These are phyloP conservation scores for Loris lydekkerianus DNA, from an alignment of 2,797 vertebrate genomes.

Conservation along the genomic window DNA sequence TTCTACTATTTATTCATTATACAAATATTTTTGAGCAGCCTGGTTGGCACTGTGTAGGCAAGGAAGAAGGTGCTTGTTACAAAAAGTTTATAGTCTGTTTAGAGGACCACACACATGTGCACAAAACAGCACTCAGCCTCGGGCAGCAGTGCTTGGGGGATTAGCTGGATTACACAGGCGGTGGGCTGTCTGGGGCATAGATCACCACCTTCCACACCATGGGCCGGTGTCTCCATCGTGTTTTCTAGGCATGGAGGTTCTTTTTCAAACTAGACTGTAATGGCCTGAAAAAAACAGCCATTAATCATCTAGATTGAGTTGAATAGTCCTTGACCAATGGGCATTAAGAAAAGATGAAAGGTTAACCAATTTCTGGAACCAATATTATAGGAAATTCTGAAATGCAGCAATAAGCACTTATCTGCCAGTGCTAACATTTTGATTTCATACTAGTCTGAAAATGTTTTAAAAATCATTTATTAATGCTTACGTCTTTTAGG, in stretches of 20 bases:
- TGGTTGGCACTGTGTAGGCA: background rate
- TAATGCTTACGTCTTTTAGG: slow-evolving; percentile 15
- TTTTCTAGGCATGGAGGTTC: background rate
- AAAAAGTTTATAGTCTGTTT: slow-evolving; percentile 8
- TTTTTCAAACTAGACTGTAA: slow-evolving; percentile 8
- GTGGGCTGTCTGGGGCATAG: background rate
- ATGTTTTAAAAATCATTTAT: slow-evolving; percentile 43
- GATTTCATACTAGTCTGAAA: slow-evolving; percentile 21
- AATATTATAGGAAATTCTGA: slow-evolving; percentile 37
- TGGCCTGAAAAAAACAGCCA: background rate
- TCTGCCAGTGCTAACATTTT: slow-evolving; percentile 25
- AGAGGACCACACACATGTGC: slow-evolving; percentile 22
- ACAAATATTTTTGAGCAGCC: background rate
- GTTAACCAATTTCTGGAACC: background rate
- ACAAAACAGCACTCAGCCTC: background rate
- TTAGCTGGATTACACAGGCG: background rate
- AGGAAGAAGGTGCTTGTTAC: slow-evolving; percentile 36
- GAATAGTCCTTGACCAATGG: slow-evolving; percentile 38
- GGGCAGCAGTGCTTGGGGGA: background rate
- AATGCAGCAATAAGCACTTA: background rate
- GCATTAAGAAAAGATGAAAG: background rate
- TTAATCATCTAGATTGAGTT: background rate
- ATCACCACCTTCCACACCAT: background rate
- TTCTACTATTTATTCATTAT: background rate
- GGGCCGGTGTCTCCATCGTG: background rate